Evolutionary conservation across 1,140 invertebrate genomes (phyloP).

Genomic region (Scaptomyza pallida): DNA sequence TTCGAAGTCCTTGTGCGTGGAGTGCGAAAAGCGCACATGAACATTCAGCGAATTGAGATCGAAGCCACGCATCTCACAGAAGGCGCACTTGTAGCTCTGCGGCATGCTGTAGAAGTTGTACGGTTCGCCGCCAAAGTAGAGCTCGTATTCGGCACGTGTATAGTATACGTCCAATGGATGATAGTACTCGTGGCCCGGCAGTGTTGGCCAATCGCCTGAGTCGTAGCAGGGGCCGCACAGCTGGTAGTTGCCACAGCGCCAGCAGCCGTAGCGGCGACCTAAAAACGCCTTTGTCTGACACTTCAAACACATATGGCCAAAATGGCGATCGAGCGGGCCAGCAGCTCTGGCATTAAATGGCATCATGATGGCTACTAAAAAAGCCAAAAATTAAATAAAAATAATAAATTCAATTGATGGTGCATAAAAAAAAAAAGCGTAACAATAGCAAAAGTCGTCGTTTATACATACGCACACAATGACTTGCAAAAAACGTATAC

Average conservation of each 20-base stretch:
- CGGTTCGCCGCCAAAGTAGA: slow-evolving; percentile 40
- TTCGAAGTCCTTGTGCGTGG: too few species aligned
- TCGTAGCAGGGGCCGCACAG: slow-evolving; percentile 50
- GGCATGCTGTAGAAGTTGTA: slow-evolving; percentile 5
- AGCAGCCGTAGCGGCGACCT: slow-evolving; percentile 55
- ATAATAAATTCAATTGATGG: too few species aligned
- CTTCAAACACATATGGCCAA: slow-evolving; percentile 34
- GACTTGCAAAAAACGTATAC: too few species aligned
- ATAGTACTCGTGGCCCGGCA: slow-evolving; percentile 36
- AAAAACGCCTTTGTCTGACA: slow-evolving; percentile 15
- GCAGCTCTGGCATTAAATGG: neutral
- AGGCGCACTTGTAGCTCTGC: slow-evolving; percentile 59
- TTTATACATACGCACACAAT: too few species aligned
- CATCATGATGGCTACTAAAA: slow-evolving; percentile 8
- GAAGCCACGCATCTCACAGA: slow-evolving; percentile 29
- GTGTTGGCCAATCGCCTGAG: neutral
- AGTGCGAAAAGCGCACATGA: neutral
- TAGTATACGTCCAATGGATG: slow-evolving; percentile 48
- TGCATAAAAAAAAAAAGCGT: too few species aligned
- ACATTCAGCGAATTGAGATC: neutral
- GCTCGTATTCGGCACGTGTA: slow-evolving; percentile 27
- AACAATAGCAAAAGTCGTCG: too few species aligned
- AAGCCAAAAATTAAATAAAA: neutral
- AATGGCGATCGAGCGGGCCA: slow-evolving; percentile 32
- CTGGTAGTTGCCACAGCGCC: slow-evolving; percentile 40